Evolutionary conservation across 2,888 invertebrate species (phyloP), one percentile per base, ranked within the genome.

Genomic region (Cremastobaeus sp.): DNA sequence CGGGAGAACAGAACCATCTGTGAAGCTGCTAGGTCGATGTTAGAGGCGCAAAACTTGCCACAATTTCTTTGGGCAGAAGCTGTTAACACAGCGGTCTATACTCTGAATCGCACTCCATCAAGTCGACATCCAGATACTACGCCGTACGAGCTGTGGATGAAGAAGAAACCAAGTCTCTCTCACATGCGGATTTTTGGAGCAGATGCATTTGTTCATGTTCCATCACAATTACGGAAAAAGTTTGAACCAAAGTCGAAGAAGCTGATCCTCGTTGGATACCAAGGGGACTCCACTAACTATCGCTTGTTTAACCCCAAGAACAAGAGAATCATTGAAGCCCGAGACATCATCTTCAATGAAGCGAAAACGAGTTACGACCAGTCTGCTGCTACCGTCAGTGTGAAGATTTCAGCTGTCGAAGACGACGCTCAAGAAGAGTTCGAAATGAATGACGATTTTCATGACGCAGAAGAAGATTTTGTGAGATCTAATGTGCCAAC

Each of bases 161-260:
- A 64, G 1, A 78, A 55, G 17, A 76, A 72, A 32, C 77, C 80
- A 4, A 11, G 50, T n/a, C 9, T 78, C 0, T 9, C 3, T 1
- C 78, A 77, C 12, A 20, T 78, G n/a, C 34, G 50, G n/a, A 28
- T 68, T 5, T 79, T 76, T 28, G 76, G 78, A n/a, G 45, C 74
- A 4, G 45, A 8, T 8, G 74, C 73, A 1, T 79, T 59, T 35
- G 45, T 43, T 1, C 69, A 74, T 28, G 37, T 74, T 0, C 78
- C 76, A 1, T 68, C 70, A 11, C 68, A 64, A 34, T 41, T 57
- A 3, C 35, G 71, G 6, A 70, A 15, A n/a, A 80, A 78, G 20
- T 52, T 77, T 0, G 79, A 81, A 30, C 21, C 65, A 0, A 78
- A 77, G 37, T 43, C 74, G 1, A 57, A 70, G 28, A 78, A 78